Conservation (phyloP, 2,113 vertebrate species). For the Dolichotis patagonum region DNA sequence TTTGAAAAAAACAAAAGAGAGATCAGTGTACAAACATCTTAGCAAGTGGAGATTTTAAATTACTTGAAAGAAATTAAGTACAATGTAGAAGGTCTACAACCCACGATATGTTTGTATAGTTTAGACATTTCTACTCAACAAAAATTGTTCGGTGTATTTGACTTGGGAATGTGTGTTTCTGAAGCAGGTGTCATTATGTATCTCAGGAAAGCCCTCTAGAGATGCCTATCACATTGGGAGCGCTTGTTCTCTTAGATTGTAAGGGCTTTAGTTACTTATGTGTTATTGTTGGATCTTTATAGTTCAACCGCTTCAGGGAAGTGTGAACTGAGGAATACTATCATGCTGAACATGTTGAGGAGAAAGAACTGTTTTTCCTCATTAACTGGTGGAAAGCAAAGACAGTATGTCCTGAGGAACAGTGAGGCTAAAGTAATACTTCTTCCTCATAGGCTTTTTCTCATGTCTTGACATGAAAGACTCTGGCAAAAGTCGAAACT, state of each 20-base stretch:
- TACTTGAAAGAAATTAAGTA: conserved; percentile 23
- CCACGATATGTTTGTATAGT: background rate
- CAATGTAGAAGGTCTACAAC: background rate
- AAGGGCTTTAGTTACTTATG: background rate
- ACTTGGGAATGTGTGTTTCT: background rate
- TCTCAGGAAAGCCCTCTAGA: background rate
- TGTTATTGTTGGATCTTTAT: background rate
- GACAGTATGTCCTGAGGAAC: background rate
- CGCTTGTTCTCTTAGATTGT: background rate
- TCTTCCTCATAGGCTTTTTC: background rate
- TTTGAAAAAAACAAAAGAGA: conserved; percentile 39
- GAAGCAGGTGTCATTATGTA: background rate
- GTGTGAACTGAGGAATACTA: background rate
- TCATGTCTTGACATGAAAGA: conserved; percentile 12
- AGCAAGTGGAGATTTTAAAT: background rate
- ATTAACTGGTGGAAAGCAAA: background rate
- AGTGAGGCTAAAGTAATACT: background rate
- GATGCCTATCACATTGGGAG: background rate
- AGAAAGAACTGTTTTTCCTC: background rate
- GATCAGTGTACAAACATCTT: background rate
- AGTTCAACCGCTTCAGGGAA: background rate
- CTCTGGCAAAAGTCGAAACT: background rate
- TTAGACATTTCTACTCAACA: background rate
- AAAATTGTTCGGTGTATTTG: background rate
- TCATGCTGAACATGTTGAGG: conserved; percentile 1